Evolutionary conservation across 2,797 vertebrate species (phyloP), one percentile per base, ranked within the genome.

Genomic region (Huso huso): DNA sequence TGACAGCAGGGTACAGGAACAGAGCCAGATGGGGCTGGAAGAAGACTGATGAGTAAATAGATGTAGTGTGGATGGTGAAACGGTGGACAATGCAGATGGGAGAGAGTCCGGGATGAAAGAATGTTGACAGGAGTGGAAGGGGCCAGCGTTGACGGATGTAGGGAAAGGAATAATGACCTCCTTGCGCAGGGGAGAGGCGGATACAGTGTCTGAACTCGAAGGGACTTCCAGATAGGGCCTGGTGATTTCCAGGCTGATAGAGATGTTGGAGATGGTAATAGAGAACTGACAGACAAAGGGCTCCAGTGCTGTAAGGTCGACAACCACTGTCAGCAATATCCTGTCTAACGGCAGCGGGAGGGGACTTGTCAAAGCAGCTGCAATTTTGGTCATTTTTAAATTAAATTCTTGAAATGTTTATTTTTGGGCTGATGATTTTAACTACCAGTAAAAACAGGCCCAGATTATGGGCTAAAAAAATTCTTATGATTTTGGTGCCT

Each of bases 241-340:
- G 10, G 55, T 58, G 55, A 58, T 58, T 58, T 58, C 55, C 13
- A 5, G 55, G 55, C n/a, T 10, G 55, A 58, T 58, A 58, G 55
- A 58, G 55, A 12, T 7, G 55, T 58, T 58, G 13, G 9, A 58
- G 55, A 58, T 58, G 6, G 13, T 58, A 58, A 58, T 10, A 10
- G 12, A 58, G 13, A 58, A 58, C 55, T 58, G 55, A 58, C 55
- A 58, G 55, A 58, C 55, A 58, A 58, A 58, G 12, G 55, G 13
- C 55, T 58, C 13, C 12, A 58, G 55, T 13, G 13, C 13, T 58
- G 6, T 6, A 58, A 58, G 13, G 13, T 6, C 12, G 13, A 11
- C 11, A 58, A 7, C 13, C 55, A n/a, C 11, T 11, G 55, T 58
- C 55, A 11, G 12, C 5, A 7, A 58, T 58, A 58, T 58, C 55